phyloP scores from a whole-genome alignment of 1,140 invertebrate species.

The Drosophila miranda region DNA sequence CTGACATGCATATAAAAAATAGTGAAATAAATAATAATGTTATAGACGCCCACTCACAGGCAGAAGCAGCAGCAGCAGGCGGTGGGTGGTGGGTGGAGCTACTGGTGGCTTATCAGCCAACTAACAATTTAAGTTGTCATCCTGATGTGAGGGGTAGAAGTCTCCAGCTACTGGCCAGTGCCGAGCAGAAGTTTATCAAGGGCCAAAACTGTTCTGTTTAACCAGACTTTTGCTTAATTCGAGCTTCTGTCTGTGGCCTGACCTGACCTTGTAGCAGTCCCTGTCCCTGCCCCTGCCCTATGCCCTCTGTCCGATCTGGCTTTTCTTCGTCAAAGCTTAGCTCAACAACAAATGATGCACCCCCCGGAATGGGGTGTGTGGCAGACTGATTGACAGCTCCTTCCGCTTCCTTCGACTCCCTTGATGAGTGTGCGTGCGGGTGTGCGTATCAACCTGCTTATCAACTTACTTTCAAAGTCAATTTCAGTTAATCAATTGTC shows the following conservation, averaged over 20 bases:
- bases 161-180: constrained; percentile 2
- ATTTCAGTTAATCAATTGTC: constrained; percentile 80
- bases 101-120: constrained; percentile 57
- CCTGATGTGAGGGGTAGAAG: constrained; percentile 43
- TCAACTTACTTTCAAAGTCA: constrained; percentile 66
- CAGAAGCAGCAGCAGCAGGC: too few species aligned
- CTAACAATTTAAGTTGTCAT: constrained; percentile 79
- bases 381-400: constrained; percentile 35
- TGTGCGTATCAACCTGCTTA: constrained; percentile 45
- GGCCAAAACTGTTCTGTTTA: constrained; percentile 68
- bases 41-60: constrained; percentile 55
- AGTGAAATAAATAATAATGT: constrained; percentile 78
- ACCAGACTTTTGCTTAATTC: constrained; percentile 72
- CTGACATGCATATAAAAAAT: constrained; percentile 59
- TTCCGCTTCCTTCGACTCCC: constrained; percentile 17
- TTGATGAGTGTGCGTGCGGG: constrained; percentile 17
- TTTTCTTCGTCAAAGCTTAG: constrained; percentile 51
- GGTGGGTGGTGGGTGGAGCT: not conserved
- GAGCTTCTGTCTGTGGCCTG: constrained; percentile 30
- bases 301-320: constrained; percentile 56
- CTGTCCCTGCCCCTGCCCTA: not conserved
- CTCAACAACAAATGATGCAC: constrained; percentile 74
- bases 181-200: constrained; percentile 46
- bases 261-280: not conserved
- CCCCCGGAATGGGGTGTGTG: not conserved